Base-by-base conservation (phyloP, 1,140 invertebrate species). In the Drosophila repleta region DNA sequence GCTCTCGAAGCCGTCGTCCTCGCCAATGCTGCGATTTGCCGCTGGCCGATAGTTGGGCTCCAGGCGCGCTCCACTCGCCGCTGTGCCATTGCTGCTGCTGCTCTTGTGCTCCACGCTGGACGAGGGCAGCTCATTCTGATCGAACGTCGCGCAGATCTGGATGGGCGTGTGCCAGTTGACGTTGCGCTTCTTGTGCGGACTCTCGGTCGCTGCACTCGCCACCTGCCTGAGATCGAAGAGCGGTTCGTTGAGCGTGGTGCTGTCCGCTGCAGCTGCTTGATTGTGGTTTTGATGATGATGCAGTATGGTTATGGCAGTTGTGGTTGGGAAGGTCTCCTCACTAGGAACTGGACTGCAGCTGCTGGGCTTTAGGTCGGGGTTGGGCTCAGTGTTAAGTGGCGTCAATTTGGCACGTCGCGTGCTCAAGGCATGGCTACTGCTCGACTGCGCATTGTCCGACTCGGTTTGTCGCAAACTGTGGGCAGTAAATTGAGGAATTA, bases 1-100 rank as follows among this genome's bases (percentile, higher is more conserved):
- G 88, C 96, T 97, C 92, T 97, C 96, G 90, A 97, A 97, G 13
- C 96, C 96, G 91, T 97, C 96, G 84, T 97, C 96, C 46, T 96
- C 96, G 61, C 90, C 91, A 24, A 90, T 74, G 37, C 61, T 76
- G n/a, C 87, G 85, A 11, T 82, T 64, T 8, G 69, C n/a, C 2
- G 32, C n/a, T 11, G 32, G 32, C 3, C 65, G 43, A 35, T 63
- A 82, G 8, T 29, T 55, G 17, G 71, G 52, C 4, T 69, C 62
- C 18, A 69, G 7, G 8, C 49, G 8, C 7, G 45, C 41, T 11
- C 41, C 35, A 37, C 5, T 71, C 18, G 62, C 3, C 5, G 53
- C 26, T 46, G 46, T 32, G 11, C 46, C 37, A 39, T 6, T 35
- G 56, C 13, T 29, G 3, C 2, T 35, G 32, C 13, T 29, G 3